These are phyloP conservation scores for Anguilla obscura DNA, from an alignment of 2,797 vertebrate genomes.

Conservation along the genomic window DNA sequence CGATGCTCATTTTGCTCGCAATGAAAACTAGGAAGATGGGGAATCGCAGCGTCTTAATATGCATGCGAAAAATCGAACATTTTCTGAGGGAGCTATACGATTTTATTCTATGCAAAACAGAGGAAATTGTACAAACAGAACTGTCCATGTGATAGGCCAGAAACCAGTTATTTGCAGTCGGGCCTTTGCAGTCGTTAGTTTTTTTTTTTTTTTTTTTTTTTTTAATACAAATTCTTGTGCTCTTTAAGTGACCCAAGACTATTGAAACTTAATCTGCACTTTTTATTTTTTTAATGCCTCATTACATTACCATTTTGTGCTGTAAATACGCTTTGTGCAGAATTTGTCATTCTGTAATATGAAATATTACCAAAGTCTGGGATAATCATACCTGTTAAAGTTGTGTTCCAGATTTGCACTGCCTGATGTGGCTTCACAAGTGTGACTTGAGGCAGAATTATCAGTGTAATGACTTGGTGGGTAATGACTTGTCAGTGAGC, in stretches of 20 bases:
- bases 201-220: background rate
- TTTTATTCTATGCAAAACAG: background rate
- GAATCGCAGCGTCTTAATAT: background rate
- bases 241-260: background rate
- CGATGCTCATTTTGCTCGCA: background rate
- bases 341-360: too few species aligned
- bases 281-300: too few species aligned
- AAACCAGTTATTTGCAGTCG: background rate
- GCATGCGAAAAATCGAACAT: too few species aligned
- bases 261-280: background rate
- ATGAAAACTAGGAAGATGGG: background rate
- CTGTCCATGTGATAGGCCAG: background rate
- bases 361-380: background rate
- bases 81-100: background rate
- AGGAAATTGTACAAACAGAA: background rate
- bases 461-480: constrained; percentile 18
- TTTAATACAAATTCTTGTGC: background rate
- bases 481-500: constrained; percentile 39
- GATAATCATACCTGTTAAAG: background rate
- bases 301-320: too few species aligned
- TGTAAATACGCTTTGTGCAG: too few species aligned
- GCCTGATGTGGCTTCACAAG: background rate
- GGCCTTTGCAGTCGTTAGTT: background rate
- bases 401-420: background rate
- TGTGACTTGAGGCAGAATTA: background rate